Base-by-base conservation (phyloP, 92 coral and sea anemone genomes). In the Epizoanthus ramosus region DNA sequence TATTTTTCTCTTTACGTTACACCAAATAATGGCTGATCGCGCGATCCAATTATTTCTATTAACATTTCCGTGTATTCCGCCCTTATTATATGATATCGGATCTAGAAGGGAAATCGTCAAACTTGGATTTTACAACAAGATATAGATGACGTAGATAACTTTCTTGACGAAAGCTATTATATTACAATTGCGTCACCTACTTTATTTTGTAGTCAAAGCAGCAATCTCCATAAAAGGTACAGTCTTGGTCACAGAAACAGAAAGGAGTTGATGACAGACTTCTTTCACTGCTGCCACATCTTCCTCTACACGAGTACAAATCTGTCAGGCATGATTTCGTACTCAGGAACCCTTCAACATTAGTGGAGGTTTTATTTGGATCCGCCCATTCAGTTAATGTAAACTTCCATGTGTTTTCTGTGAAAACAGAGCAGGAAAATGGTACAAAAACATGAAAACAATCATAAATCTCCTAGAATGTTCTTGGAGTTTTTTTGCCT, bases 241-340 rank as follows among this genome's bases (percentile, higher is more conserved):
- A 77, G 59, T 19, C 19, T 35, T 59, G 57, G 71, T 77, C 82
- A 63, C 82, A 77, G 82, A 77, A 77, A 15, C 82, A 77, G 28
- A 60, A 77, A 2, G 82, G 82, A 4, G 71, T 77, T 50, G 50
- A 24, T 4, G 19, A 8, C 4, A 1, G 25, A 1, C 23, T 60
- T 13, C 82, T 41, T 22, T 77, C 70, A 1, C 23, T 43, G n/a
- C 10, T 19, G 43, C 59, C 71, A 77, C 82, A 61, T 22, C 82
- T 57, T 14, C 82, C 71, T 43, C 6, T 5, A n/a, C 82, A 77
- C 37, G 82, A 61, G 66, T 77, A 77, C 71, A 37, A 21, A 3
- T 61, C 59, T 4, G 59, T 33, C 0, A 23, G 82, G 16, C 82
- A 77, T 33, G 56, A 37, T 57, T 77, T 77, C 25, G 31, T 57